These are phyloP conservation scores for Potorous gilbertii DNA, from an alignment of 2,797 vertebrate genomes.

Conservation along the genomic window DNA sequence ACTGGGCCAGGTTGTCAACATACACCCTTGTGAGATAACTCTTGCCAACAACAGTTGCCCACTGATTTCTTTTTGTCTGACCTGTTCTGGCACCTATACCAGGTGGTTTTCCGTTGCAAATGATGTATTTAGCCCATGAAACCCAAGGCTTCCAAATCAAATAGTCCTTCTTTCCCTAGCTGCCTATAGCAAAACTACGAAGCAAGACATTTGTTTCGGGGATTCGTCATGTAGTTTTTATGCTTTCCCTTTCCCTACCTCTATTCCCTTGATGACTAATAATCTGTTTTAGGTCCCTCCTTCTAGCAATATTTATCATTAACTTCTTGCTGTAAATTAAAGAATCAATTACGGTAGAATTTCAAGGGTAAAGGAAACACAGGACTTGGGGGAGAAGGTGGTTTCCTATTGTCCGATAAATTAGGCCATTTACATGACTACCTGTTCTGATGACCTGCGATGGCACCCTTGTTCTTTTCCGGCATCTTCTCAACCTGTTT, in stretches of 20 bases:
- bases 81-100: slow-evolving; percentile 32
- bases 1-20: slow-evolving; percentile 70
- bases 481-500: background rate
- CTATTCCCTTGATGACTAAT: no score
- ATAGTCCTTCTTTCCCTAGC: background rate
- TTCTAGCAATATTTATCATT: background rate
- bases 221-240: background rate
- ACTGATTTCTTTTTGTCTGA: slow-evolving; percentile 4
- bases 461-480: background rate
- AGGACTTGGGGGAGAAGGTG: background rate
- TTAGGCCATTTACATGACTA: background rate
- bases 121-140: background rate
- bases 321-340: slow-evolving; percentile 24
- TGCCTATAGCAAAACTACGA: slow-evolving; percentile 4
- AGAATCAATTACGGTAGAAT: slow-evolving; percentile 3
- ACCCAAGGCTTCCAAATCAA: background rate
- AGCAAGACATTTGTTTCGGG: background rate
- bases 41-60: slow-evolving; percentile 36
- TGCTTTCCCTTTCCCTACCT: slow-evolving; percentile 24
- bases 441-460: background rate
- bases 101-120: background rate
- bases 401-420: background rate
- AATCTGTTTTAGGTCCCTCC: background rate
- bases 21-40: slow-evolving; percentile 62
- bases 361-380: background rate